Evolutionary conservation across 2,113 vertebrate species (phyloP).

Genomic region (Tragulus kanchil): DNA sequence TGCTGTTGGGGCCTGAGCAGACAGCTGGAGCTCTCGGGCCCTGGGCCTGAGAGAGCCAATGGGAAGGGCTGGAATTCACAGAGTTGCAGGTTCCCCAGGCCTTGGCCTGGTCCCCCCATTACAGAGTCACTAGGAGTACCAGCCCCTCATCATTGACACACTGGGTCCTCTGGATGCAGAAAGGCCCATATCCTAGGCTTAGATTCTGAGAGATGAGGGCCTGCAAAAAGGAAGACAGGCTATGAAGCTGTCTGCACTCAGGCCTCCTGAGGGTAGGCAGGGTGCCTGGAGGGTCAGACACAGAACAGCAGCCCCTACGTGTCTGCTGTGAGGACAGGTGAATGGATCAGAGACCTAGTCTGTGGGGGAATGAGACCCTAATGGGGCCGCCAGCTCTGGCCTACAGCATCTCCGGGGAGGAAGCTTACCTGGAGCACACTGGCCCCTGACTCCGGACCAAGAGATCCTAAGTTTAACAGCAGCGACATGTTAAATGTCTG

Average conservation of each 20-base stretch:
- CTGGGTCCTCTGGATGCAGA: background rate
- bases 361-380: background rate
- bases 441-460: background rate
- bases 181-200: background rate
- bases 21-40: background rate
- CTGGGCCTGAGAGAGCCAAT: background rate
- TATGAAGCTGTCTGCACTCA: background rate
- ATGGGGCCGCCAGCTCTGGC: background rate
- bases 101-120: background rate
- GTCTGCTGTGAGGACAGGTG: background rate
- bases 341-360: background rate
- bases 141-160: background rate
- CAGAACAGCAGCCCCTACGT: fast-evolving
- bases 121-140: fast-evolving
- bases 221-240: background rate
- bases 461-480: background rate
- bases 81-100: background rate
- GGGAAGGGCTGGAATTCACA: background rate
- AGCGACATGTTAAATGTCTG: background rate
- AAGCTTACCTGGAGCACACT: background rate
- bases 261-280: background rate
- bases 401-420: background rate
- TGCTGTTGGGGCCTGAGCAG: background rate
- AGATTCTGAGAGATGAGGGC: background rate
- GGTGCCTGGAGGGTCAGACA: background rate